phyloP scores from a whole-genome alignment of 2,113 vertebrate species.

The Serinus canaria region DNA sequence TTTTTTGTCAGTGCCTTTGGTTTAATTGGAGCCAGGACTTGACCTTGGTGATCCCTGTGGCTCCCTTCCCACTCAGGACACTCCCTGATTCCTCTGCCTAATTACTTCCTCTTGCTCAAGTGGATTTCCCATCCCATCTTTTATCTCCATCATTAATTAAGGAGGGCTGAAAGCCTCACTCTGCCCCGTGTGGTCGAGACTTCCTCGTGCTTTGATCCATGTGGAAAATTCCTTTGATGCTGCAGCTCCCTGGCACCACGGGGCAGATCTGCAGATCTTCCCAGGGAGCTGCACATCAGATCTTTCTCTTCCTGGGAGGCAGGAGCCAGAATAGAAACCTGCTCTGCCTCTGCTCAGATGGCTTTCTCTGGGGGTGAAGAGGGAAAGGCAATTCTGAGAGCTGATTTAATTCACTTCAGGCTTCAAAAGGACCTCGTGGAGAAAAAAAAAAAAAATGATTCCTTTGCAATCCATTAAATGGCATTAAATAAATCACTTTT shows the following conservation, averaged over 20 bases:
- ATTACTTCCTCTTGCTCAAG: background rate
- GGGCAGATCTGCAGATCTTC: background rate
- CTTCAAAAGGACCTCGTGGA: background rate
- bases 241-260: background rate
- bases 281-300: background rate
- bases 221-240: constrained; percentile 17
- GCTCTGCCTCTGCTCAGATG: background rate
- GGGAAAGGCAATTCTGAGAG: background rate
- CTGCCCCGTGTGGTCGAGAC: background rate
- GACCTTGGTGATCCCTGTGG: background rate
- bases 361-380: background rate
- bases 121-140: background rate
- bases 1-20: background rate
- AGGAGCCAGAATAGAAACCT: background rate
- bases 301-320: background rate
- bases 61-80: background rate
- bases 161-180: background rate
- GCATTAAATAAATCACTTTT: background rate
- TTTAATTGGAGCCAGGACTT: background rate
- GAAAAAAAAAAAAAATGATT: background rate
- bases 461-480: background rate
- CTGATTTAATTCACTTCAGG: background rate
- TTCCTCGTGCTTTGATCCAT: background rate
- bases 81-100: background rate
- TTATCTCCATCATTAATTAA: constrained; percentile 4